These are phyloP conservation scores for Rhyacophila evoluta DNA, from an alignment of 2,888 invertebrate genomes.

Conservation along the genomic window DNA sequence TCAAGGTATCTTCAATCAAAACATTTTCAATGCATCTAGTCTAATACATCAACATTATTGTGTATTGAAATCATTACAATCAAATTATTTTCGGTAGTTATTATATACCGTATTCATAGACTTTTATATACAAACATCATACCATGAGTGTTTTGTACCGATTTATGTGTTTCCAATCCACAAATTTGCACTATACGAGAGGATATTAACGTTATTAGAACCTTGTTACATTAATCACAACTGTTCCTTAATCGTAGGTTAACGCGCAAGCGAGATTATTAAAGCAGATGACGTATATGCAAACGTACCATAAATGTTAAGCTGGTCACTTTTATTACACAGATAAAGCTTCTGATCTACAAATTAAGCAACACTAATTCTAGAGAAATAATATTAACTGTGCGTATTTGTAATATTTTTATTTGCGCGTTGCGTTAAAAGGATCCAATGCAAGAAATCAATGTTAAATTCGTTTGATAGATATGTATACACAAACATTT, in stretches of 20 bases:
- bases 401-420: too few relatives aligned
- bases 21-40: background rate
- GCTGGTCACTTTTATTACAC: background rate
- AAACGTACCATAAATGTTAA: background rate
- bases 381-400: too few relatives aligned
- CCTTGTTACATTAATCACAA: slow-evolving; percentile 22
- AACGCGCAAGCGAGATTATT: background rate
- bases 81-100: background rate
- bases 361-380: background rate
- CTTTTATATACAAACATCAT: slow-evolving; percentile 22
- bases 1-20: background rate
- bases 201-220: slow-evolving; percentile 15
- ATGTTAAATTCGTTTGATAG: too few relatives aligned
- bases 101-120: background rate
- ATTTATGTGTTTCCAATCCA: slow-evolving; percentile 31
- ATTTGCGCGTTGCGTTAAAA: too few relatives aligned
- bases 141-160: slow-evolving; percentile 27
- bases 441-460: too few relatives aligned
- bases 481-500: too few relatives aligned
- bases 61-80: background rate
- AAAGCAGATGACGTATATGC: background rate
- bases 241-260: slow-evolving; percentile 5
- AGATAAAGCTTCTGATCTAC: background rate
- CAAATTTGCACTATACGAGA: slow-evolving; percentile 35
- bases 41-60: background rate